These are phyloP conservation scores for Silurus meridionalis DNA, from an alignment of 2,113 vertebrate species.

Conservation along the genomic window DNA sequence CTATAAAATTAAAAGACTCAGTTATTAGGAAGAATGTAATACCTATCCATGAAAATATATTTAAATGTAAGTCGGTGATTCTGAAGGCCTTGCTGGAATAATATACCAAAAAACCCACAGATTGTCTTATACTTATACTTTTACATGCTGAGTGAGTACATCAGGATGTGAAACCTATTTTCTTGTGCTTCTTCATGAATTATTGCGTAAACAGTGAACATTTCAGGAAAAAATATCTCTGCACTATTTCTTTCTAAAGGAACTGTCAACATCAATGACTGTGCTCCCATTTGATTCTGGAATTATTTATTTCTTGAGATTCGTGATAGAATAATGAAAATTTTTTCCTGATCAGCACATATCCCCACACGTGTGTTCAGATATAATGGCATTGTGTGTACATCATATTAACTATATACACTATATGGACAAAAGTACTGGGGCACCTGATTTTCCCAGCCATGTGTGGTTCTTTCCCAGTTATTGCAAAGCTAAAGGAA, in stretches of 20 bases:
- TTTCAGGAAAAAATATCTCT: conserved; percentile 38
- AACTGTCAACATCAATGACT: not conserved
- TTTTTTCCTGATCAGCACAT: not conserved
- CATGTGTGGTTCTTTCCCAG: no score
- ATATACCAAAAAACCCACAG: no score
- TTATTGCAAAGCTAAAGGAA: no score
- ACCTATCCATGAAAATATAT: no score
- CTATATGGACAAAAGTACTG: no score
- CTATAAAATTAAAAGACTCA: no score
- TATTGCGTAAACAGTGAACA: conserved; percentile 25
- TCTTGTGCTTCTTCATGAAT: conserved; percentile 46
- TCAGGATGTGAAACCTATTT: conserved; percentile 42
- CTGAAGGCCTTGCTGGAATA: no score
- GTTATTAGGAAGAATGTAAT: no score
- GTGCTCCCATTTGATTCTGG: not conserved
- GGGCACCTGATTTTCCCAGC: no score
- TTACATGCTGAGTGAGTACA: conserved; percentile 35
- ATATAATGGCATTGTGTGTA: no score
- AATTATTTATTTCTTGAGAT: not conserved
- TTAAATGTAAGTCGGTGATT: no score
- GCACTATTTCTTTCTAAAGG: not conserved
- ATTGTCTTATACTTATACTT: not conserved
- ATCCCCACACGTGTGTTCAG: not conserved
- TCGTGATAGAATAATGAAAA: not conserved
- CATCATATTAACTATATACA: no score